Conservation (phyloP, 2,888 invertebrate species). For the Nomada ruficornis region DNA sequence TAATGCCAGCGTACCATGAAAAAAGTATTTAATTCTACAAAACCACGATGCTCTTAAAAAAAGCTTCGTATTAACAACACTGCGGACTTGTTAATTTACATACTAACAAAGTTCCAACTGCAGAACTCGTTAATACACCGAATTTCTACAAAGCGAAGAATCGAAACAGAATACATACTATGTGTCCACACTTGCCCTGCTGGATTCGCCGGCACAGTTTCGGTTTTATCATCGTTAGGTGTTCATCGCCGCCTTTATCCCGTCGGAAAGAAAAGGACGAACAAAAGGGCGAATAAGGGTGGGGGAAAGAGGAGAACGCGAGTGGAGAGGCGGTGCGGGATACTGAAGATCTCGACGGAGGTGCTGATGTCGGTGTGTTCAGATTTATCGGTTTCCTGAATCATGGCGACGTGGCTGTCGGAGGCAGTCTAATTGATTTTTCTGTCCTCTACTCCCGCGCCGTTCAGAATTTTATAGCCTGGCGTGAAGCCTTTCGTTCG, state of each 20-base stretch:
- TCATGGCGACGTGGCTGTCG: slow-evolving; percentile 75
- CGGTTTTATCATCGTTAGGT: slow-evolving; percentile 48
- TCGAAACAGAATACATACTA: not conserved
- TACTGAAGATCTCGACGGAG: slow-evolving; percentile 64
- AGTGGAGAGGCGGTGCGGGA: slow-evolving; percentile 41
- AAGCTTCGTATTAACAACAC: too few relatives aligned
- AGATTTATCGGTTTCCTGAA: slow-evolving; percentile 78
- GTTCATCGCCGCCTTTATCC: slow-evolving; percentile 44
- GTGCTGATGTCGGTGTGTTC: slow-evolving; percentile 68
- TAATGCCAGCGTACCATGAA: too few relatives aligned
- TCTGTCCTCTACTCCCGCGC: slow-evolving; percentile 61
- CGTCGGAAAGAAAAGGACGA: slow-evolving; percentile 5
- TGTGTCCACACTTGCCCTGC: not conserved
- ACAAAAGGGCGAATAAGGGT: not conserved
- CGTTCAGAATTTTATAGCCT: slow-evolving; percentile 71
- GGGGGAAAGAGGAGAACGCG: slow-evolving; percentile 7
- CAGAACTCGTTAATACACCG: too few relatives aligned
- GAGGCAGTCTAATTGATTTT: slow-evolving; percentile 79
- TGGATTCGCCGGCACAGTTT: slow-evolving; percentile 15
- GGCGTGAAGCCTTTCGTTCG: slow-evolving; percentile 62
- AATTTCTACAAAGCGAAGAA: too few relatives aligned
- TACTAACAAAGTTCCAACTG: too few relatives aligned
- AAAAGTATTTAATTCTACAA: too few relatives aligned
- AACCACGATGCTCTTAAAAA: too few relatives aligned
- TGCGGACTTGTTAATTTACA: too few relatives aligned